Percentiles rank a stretch among this genome's conserved stretches.
These are phyloP conservation scores for Lysandra coridon DNA, from an alignment of 2,888 invertebrate species.

Conservation along the genomic window DNA sequence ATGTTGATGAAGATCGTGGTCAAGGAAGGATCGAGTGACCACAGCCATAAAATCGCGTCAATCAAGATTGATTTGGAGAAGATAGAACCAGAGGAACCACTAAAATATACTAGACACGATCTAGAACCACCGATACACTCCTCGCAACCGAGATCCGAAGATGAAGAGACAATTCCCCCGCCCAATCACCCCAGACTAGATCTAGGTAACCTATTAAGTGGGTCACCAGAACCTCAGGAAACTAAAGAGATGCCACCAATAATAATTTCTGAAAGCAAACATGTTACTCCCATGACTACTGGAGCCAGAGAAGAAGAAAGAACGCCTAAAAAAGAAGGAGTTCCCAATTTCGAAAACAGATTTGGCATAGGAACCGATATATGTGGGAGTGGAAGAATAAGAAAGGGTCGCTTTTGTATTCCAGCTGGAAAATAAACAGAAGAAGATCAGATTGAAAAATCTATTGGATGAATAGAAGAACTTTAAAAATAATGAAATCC, in stretches of 20 bases:
- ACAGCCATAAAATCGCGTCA: constrained; percentile 31
- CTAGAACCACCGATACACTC: background rate
- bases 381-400: background rate
- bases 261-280: constrained; percentile 1
- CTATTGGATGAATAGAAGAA: background rate
- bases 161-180: background rate
- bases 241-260: background rate
- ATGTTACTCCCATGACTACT: background rate
- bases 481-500: background rate
- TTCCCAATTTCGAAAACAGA: background rate
- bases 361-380: background rate
- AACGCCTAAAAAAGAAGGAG: background rate
- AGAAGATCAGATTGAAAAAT: background rate
- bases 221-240: background rate
- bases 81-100: background rate
- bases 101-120: background rate
- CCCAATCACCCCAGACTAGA: background rate
- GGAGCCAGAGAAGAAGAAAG: background rate
- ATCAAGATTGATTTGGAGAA: constrained; percentile 35
- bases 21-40: constrained; percentile 33
- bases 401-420: background rate
- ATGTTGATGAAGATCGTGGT: constrained; percentile 37
- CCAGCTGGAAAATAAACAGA: background rate
- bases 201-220: background rate
- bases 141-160: background rate